Evolutionary conservation across 2,888 invertebrate species (phyloP).

Genomic region (Ophonus ardosiacus): DNA sequence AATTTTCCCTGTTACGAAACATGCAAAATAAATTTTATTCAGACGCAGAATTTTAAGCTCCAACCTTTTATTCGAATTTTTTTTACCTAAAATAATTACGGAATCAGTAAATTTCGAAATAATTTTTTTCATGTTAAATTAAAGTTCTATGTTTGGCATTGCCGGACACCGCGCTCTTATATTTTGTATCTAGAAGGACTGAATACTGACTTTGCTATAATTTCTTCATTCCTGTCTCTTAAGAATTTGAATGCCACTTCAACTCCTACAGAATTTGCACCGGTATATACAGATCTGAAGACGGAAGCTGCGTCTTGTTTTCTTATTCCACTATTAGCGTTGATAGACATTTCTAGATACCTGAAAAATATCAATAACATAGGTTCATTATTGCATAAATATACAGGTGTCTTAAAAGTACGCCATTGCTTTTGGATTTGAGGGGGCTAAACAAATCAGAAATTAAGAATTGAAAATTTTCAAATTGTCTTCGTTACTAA

Average conservation of each 20-base stretch:
- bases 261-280: conserved; percentile 77
- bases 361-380: neutral
- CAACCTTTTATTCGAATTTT: too few relatives aligned
- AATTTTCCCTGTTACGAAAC: too few relatives aligned
- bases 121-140: too few relatives aligned
- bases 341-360: conserved; percentile 21
- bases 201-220: neutral
- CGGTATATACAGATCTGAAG: conserved; percentile 76
- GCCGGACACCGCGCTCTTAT: neutral
- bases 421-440: too few relatives aligned
- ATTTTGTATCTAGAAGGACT: neutral
- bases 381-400: neutral
- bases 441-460: too few relatives aligned
- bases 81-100: too few relatives aligned
- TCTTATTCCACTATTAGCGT: conserved; percentile 74
- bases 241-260: conserved; percentile 77
- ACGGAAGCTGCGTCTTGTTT: conserved; percentile 75
- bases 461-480: too few relatives aligned
- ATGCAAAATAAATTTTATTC: too few relatives aligned
- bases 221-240: neutral
- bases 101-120: too few relatives aligned
- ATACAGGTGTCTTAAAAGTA: neutral
- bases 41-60: too few relatives aligned
- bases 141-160: too few relatives aligned
- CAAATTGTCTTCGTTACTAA: too few relatives aligned